A percentile compares a stretch with the other conserved stretches of the same genome.
Evolutionary conservation across 2,888 invertebrate genomes (phyloP).

Genomic region (Eupsilia transversa): DNA sequence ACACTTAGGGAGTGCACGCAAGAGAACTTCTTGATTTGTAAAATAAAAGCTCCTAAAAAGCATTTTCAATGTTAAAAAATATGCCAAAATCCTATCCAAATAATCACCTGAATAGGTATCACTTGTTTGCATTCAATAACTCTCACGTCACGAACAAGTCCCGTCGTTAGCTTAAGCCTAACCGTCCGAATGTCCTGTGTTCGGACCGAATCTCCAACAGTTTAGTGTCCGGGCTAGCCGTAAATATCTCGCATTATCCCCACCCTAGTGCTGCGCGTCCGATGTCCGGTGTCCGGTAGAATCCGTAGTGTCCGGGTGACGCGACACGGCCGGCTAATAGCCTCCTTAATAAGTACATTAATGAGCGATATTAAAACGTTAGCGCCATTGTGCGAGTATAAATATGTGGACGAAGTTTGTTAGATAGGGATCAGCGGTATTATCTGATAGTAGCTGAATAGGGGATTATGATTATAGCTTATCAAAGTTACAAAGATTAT

Average conservation of each 20-base stretch:
- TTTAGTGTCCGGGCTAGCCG: constrained; percentile 16
- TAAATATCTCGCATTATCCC: constrained; percentile 22
- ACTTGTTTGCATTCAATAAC: constrained; percentile 25
- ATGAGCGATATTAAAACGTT: constrained; percentile 42
- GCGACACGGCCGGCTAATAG: constrained; percentile 41
- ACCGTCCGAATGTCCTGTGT: neutral
- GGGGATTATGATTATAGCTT: neutral
- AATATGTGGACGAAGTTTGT: constrained; percentile 14
- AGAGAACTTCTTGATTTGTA: neutral
- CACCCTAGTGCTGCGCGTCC: constrained; percentile 6
- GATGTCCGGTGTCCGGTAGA: constrained; percentile 20
- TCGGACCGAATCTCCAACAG: neutral
- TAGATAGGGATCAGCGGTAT: constrained; percentile 2
- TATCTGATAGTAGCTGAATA: neutral
- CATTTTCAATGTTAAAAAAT: too few relatives aligned
- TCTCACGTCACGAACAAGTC: constrained; percentile 16
- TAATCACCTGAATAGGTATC: constrained; percentile 11
- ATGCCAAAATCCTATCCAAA: neutral
- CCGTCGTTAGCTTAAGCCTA: neutral
- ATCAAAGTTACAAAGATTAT: constrained; percentile 6
- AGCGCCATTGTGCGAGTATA: constrained; percentile 26
- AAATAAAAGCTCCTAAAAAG: too few relatives aligned
- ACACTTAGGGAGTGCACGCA: neutral
- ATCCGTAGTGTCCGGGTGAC: constrained; percentile 43
- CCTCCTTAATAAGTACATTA: constrained; percentile 54